Evolutionary conservation across 2,888 invertebrate species (phyloP).

Genomic region (Phragmatobia fuliginosa): DNA sequence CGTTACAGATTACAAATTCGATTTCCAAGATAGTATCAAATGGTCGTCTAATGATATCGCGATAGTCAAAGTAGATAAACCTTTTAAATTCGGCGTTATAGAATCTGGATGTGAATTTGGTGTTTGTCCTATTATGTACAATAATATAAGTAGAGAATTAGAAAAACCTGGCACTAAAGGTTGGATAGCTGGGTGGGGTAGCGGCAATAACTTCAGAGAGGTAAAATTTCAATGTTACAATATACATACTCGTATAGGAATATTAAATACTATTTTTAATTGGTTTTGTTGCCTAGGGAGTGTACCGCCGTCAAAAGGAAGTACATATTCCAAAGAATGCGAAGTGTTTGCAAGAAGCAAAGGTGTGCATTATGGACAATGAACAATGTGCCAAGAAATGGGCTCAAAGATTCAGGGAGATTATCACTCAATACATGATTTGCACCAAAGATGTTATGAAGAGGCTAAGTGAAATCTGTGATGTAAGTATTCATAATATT

Average conservation of each 20-base stretch:
- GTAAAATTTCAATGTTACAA: constrained; percentile 48
- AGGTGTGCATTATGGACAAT: constrained; percentile 82
- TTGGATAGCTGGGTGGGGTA: constrained; percentile 81
- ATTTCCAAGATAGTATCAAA: constrained; percentile 82
- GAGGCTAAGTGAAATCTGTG: constrained; percentile 76
- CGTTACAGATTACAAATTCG: constrained; percentile 78
- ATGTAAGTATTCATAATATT: constrained; percentile 61
- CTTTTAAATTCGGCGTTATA: constrained; percentile 73
- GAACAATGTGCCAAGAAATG: constrained; percentile 80
- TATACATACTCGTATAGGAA: too few relatives aligned
- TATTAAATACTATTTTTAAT: not conserved
- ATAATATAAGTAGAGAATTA: constrained; percentile 76
- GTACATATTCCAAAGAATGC: constrained; percentile 70
- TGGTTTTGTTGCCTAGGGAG: constrained; percentile 63
- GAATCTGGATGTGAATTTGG: constrained; percentile 78
- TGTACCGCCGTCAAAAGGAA: constrained; percentile 69
- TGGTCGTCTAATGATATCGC: constrained; percentile 84
- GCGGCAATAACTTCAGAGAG: constrained; percentile 79
- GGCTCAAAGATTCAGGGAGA: constrained; percentile 75
- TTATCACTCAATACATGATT: constrained; percentile 81
- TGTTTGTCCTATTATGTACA: constrained; percentile 67
- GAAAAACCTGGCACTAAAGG: constrained; percentile 80
- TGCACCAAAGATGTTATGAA: constrained; percentile 82
- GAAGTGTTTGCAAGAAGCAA: constrained; percentile 78
- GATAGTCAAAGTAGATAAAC: constrained; percentile 77